phyloP scores from a whole-genome alignment of 2,888 invertebrate species.

The Heteromurus nitidus region DNA sequence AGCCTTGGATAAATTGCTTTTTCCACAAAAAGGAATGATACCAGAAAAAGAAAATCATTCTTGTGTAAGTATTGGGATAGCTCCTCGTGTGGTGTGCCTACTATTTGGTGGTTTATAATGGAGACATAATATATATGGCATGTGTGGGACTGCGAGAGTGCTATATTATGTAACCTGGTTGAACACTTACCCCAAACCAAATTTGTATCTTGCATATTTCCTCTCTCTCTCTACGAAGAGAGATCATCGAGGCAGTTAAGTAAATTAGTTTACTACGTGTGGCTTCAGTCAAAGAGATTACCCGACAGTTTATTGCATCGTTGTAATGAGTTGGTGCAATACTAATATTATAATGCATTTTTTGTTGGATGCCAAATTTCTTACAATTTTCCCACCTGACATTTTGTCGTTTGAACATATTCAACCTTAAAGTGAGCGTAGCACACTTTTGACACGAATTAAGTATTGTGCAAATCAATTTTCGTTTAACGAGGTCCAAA shows the following conservation, averaged over 20 bases:
- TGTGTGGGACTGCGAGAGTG: not conserved
- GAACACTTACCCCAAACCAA: not conserved
- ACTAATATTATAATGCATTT: not conserved
- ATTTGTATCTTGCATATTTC: not conserved
- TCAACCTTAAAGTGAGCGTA: no score
- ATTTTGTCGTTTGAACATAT: conserved; percentile 12
- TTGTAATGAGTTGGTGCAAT: not conserved
- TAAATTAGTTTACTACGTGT: conserved; percentile 42
- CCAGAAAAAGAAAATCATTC: conserved; percentile 30
- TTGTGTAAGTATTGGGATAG: conserved; percentile 1
- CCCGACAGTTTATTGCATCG: conserved; percentile 7
- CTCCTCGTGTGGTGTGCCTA: no score
- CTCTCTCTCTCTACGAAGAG: not conserved
- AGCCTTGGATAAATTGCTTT: conserved; percentile 46
- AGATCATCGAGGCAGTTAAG: conserved; percentile 35
- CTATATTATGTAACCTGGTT: conserved; percentile 24
- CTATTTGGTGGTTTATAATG: no score
- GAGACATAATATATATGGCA: no score
- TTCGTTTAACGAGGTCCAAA: conserved; percentile 1
- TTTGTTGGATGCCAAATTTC: no score
- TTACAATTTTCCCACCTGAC: no score
- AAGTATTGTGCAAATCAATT: no score
- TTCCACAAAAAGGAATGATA: conserved; percentile 25
- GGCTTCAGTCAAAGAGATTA: conserved; percentile 29
- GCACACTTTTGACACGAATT: no score